Percentiles rank a stretch among this genome's conserved stretches.
These are phyloP conservation scores for Pissodes strobi DNA, from an alignment of 1,140 invertebrate species.

Conservation along the genomic window DNA sequence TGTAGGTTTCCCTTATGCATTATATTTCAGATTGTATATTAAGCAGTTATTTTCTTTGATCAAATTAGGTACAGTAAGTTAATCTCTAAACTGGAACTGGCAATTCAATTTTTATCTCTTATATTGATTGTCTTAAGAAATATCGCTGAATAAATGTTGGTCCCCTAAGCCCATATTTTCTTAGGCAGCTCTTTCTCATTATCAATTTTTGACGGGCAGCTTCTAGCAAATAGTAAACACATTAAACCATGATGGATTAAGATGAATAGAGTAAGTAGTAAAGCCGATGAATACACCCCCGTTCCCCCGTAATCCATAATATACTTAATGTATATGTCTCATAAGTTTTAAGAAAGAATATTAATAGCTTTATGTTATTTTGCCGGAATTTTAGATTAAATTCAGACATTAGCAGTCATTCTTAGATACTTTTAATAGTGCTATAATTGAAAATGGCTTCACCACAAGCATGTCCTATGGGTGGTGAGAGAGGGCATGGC, in stretches of 20 bases:
- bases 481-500: no score
- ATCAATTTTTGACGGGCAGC: neutral
- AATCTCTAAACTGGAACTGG: neutral
- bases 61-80: neutral
- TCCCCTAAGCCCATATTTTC: neutral
- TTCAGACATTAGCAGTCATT: no score
- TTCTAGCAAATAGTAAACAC: constrained; percentile 3
- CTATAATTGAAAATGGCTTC: no score
- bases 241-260: constrained; percentile 15
- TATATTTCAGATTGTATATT: no score
- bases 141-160: neutral
- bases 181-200: constrained; percentile 10
- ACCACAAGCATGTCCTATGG: no score
- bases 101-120: neutral
- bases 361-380: no score
- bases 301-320: no score
- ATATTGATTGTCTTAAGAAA: neutral
- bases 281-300: neutral
- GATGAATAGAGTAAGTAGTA: constrained; percentile 6
- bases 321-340: no score
- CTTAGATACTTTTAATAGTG: no score
- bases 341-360: no score
- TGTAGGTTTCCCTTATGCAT: neutral
- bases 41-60: no score
- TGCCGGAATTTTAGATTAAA: no score